phyloP scores from a whole-genome alignment of 1,140 invertebrate species.

The Nasonia giraulti region DNA sequence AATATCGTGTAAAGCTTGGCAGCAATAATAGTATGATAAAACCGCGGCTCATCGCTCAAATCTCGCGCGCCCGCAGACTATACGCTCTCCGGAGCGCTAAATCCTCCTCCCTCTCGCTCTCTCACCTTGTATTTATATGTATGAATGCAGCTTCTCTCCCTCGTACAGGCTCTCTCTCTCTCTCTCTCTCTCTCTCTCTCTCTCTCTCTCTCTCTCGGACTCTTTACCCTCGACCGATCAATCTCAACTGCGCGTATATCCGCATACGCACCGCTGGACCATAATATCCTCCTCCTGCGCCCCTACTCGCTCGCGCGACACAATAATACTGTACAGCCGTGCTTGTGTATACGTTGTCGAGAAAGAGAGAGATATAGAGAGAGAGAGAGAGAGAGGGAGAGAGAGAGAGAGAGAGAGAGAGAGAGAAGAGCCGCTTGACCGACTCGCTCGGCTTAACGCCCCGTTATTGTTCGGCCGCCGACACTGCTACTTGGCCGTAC shows the following conservation, averaged over 20 bases:
- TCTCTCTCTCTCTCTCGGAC: background rate
- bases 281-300: background rate
- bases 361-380: too few relatives aligned
- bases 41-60: constrained; percentile 5
- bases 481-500: background rate
- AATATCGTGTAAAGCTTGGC: background rate
- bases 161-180: background rate
- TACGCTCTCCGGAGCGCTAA: background rate
- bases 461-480: constrained; percentile 28
- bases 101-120: background rate
- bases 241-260: constrained; percentile 19
- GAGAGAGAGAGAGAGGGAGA: too few relatives aligned
- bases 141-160: background rate
- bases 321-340: background rate
- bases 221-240: constrained; percentile 19
- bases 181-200: background rate
- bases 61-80: background rate
- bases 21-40: constrained; percentile 5
- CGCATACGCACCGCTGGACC: background rate
- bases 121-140: constrained; percentile 9
- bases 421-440: constrained; percentile 25
- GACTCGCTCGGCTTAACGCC: constrained; percentile 25
- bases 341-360: background rate
- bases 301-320: background rate
- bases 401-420: too few relatives aligned